Percentiles rank a stretch among this genome's conserved stretches.
Evolutionary conservation across 2,888 invertebrate genomes (phyloP).

Genomic region (Harpalus rufipes): DNA sequence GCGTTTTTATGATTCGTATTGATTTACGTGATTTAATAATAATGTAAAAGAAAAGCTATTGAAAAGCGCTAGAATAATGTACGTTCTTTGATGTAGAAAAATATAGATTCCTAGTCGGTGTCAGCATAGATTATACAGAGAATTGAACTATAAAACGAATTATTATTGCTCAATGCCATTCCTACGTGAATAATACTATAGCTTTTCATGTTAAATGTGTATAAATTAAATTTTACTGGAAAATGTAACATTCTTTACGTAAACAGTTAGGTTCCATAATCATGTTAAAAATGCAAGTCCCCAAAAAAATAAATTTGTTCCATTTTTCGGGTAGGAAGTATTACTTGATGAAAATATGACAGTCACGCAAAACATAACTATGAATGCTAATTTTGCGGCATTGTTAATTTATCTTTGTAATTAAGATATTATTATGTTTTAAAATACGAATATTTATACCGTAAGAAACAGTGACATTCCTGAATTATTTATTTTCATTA

Average conservation of each 20-base stretch:
- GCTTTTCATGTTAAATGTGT: neutral
- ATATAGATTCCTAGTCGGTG: too few relatives aligned
- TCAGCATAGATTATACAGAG: too few relatives aligned
- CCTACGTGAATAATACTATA: too few relatives aligned
- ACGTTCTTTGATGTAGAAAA: too few relatives aligned
- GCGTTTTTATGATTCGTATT: too few relatives aligned
- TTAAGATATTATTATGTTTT: slow-evolving; percentile 18
- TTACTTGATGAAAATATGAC: slow-evolving; percentile 17
- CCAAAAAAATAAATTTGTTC: neutral
- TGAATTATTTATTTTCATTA: neutral
- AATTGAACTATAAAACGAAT: too few relatives aligned
- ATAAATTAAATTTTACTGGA: neutral
- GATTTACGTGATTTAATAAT: too few relatives aligned
- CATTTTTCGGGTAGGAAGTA: neutral
- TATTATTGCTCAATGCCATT: too few relatives aligned
- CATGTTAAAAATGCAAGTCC: neutral
- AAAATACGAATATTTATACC: neutral
- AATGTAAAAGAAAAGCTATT: too few relatives aligned
- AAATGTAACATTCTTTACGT: neutral
- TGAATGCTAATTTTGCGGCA: slow-evolving; percentile 6
- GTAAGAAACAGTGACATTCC: neutral
- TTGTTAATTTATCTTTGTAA: slow-evolving; percentile 27
- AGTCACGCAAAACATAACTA: slow-evolving; percentile 41
- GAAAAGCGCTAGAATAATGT: too few relatives aligned
- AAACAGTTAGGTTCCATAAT: neutral